phyloP scores from a whole-genome alignment of 1,140 invertebrate genomes.

The Aphaenogaster ashmeadi region DNA sequence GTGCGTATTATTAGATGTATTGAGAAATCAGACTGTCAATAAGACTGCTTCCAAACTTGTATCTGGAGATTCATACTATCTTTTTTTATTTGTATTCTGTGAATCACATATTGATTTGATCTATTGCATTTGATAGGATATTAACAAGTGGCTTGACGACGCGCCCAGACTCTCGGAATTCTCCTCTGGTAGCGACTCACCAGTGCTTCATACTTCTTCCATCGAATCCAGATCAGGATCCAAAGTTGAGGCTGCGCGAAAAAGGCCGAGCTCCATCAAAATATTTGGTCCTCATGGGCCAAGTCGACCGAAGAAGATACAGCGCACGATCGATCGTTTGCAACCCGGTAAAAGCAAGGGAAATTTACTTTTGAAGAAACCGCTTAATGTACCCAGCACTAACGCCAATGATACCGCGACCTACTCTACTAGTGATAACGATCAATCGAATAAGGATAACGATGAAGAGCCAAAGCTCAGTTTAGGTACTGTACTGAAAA shows the following conservation, averaged over 20 bases:
- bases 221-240: slow-evolving; percentile 74
- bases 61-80: neutral
- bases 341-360: slow-evolving; percentile 95
- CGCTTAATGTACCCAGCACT: slow-evolving; percentile 69
- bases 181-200: slow-evolving; percentile 92
- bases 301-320: slow-evolving; percentile 91
- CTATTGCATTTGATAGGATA: slow-evolving; percentile 88
- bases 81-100: slow-evolving; percentile 8
- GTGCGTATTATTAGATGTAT: neutral
- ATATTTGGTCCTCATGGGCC: slow-evolving; percentile 84
- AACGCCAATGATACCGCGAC: slow-evolving; percentile 66
- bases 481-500: slow-evolving; percentile 92
- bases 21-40: neutral
- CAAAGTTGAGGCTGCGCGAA: slow-evolving; percentile 78
- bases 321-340: slow-evolving; percentile 93
- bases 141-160: slow-evolving; percentile 95
- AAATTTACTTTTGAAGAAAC: slow-evolving; percentile 90
- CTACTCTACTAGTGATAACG: slow-evolving; percentile 64
- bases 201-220: slow-evolving; percentile 83
- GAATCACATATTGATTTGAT: slow-evolving; percentile 13
- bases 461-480: slow-evolving; percentile 93
- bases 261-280: slow-evolving; percentile 81
- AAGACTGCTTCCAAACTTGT: neutral
- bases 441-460: slow-evolving; percentile 76
- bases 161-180: slow-evolving; percentile 92